Percentiles rank a stretch among this genome's conserved stretches.
These are phyloP conservation scores for Catocala fraxini DNA, from an alignment of 2,888 invertebrate genomes.

Conservation along the genomic window DNA sequence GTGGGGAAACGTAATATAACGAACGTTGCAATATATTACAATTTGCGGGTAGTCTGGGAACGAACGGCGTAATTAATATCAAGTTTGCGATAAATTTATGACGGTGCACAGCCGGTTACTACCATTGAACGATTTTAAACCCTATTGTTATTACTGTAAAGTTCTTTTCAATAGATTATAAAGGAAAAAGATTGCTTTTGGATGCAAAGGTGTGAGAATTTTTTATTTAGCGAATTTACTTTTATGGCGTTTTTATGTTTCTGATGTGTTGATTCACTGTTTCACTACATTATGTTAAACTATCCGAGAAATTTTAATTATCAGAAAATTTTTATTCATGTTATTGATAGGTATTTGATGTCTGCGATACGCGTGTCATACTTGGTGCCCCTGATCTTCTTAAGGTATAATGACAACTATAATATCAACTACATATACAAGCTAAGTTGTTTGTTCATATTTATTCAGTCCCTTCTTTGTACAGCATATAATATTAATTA, in stretches of 20 bases:
- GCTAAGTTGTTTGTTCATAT: no score
- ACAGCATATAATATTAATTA: no score
- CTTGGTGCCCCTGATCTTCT: no score
- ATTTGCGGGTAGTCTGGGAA: slow-evolving; percentile 71
- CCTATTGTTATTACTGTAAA: slow-evolving; percentile 41
- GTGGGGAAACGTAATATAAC: slow-evolving; percentile 46
- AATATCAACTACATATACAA: no score
- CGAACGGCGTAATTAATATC: slow-evolving; percentile 80
- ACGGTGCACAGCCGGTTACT: slow-evolving; percentile 31
- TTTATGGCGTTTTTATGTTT: slow-evolving; percentile 25
- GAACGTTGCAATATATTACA: slow-evolving; percentile 69
- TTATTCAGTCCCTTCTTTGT: no score
- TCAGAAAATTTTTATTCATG: not conserved
- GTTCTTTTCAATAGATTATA: slow-evolving; percentile 21
- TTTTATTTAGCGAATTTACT: slow-evolving; percentile 40
- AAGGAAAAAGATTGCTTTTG: slow-evolving; percentile 19
- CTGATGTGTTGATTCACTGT: slow-evolving; percentile 16
- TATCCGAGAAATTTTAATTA: not conserved
- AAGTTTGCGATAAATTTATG: slow-evolving; percentile 80
- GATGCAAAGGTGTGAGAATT: slow-evolving; percentile 56
- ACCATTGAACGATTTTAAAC: slow-evolving; percentile 50
- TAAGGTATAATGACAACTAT: no score
- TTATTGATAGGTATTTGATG: no score
- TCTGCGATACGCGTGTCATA: no score
- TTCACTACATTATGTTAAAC: slow-evolving; percentile 1